Base-by-base conservation (phyloP, 2,888 invertebrate species). In the Philonicus albiceps region DNA sequence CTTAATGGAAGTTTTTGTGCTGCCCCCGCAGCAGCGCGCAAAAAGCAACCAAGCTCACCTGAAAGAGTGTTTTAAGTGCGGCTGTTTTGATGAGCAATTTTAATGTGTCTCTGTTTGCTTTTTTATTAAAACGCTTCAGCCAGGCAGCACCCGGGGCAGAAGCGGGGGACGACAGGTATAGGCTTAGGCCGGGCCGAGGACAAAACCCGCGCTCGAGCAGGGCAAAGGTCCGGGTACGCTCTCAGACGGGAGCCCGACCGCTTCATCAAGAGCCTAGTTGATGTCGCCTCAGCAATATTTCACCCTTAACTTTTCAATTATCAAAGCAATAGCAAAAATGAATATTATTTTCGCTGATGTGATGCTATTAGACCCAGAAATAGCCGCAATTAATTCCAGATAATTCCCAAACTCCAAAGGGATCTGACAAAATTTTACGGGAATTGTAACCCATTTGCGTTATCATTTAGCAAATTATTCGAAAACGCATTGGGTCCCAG, bases 1-100 rank as follows among this genome's bases (percentile, higher is more conserved):
- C 86, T 86, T 86, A 86, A 86, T 86, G 86, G 86, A 76, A 78
- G 43, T 86, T 78, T 86, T 78, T 86, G 86, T 76, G 11, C 64
- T 11, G 8, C 22, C 64, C 64, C 64, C 64, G 8, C 19, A 22
- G 22, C 27, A 11, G 22, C 64, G 27, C 19, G 64, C 11, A 27
- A 22, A 64, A 64, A 64, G 22, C 64, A 64, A n/a, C n/a, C n/a
- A n/a, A n/a, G 27, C 64, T 64, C 64, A 64, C 64, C 64, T 64
- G 64, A 64, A 64, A 64, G 19, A 27, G 64, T 64, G 49, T 76
- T 76, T 76, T 76, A 76, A 76, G 76, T 76, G 22, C 40, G 76
- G 76, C 76, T 34, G 76, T 76, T 34, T 76, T 76, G 76, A 76
- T 76, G 37, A 76, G 76, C 76, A 37, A 76, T 40, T 76, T 76